Evolutionary conservation across 2,888 invertebrate species (phyloP).

Genomic region (Molorchus minor): DNA sequence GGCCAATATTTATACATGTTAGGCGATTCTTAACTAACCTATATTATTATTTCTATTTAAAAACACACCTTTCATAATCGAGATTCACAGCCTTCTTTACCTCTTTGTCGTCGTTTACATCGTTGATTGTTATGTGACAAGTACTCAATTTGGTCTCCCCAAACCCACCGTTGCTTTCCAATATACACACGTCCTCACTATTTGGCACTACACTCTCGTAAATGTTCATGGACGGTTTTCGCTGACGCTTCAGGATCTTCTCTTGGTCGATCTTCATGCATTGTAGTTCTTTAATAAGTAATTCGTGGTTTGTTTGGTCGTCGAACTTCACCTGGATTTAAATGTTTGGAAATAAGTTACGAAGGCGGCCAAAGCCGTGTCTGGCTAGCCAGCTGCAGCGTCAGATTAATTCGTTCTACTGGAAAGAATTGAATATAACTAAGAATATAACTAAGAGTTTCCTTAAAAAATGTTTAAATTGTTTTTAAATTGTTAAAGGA

Average conservation of each 20-base stretch:
- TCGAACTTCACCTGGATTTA: slow-evolving; percentile 52
- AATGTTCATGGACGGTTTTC: slow-evolving; percentile 54
- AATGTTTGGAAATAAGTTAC: background rate
- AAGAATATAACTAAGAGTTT: no score
- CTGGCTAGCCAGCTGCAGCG: background rate
- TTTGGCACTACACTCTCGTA: slow-evolving; percentile 41
- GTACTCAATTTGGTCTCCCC: slow-evolving; percentile 66
- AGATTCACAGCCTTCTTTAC: slow-evolving; percentile 28
- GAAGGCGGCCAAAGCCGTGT: background rate
- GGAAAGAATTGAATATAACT: no score
- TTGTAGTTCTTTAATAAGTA: slow-evolving; percentile 75
- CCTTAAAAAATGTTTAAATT: no score
- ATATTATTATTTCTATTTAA: no score
- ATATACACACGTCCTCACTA: slow-evolving; percentile 37
- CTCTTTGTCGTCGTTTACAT: slow-evolving; percentile 62
- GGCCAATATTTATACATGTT: no score
- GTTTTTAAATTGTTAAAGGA: no score
- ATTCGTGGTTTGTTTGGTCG: slow-evolving; percentile 69
- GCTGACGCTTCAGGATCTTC: slow-evolving; percentile 54
- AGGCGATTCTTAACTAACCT: no score
- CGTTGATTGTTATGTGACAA: slow-evolving; percentile 68
- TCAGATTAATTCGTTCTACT: no score
- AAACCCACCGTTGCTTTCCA: slow-evolving; percentile 67
- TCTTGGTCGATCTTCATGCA: slow-evolving; percentile 67
- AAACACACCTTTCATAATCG: slow-evolving; percentile 41